These are phyloP conservation scores for Paracentrotus lividus DNA, from an alignment of 53 echinoderm and acorn worm species.

Conservation along the genomic window DNA sequence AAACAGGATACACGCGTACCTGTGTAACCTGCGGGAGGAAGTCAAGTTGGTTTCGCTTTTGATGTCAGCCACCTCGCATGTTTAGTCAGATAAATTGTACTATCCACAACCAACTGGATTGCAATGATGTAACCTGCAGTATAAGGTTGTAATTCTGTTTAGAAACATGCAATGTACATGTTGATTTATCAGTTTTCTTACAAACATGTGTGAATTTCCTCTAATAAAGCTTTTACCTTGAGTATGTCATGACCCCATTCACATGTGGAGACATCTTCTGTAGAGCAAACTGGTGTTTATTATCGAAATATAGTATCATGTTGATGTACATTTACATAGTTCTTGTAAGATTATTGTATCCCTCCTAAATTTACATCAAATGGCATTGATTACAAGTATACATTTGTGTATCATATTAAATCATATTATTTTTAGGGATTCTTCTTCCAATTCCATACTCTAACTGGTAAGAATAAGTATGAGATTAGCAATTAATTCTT, in stretches of 20 bases:
- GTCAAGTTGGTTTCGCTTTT: constrained; percentile 14
- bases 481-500: not conserved
- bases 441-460: no score
- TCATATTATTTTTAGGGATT: no score
- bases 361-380: no score
- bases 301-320: no score
- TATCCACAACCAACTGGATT: not conserved
- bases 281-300: not conserved
- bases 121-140: not conserved
- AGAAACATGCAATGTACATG: not conserved
- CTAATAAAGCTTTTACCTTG: not conserved
- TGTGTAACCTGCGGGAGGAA: constrained; percentile 48
- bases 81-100: constrained; percentile 38
- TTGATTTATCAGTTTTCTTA: not conserved
- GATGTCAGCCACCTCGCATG: constrained; percentile 32
- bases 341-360: no score
- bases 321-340: no score
- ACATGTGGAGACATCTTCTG: not conserved
- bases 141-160: not conserved
- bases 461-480: not conserved
- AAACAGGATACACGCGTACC: constrained; percentile 52
- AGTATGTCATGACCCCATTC: no score
- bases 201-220: not conserved
- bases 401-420: no score
- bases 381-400: no score